phyloP scores from a whole-genome alignment of 1,140 invertebrate genomes.

The Orussus abietinus region DNA sequence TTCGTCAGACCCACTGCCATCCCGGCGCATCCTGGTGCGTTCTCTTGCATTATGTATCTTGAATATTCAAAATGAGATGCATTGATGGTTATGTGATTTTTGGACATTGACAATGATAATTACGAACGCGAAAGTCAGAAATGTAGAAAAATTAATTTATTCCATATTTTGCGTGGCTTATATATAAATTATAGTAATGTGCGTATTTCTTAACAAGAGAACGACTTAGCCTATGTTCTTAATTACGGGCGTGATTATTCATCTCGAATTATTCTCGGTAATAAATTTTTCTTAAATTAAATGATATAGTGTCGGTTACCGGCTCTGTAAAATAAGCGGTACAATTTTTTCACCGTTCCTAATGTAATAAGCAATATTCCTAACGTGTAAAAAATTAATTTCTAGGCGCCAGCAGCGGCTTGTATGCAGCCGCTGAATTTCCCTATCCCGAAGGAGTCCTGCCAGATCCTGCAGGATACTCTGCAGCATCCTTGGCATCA shows the following conservation, averaged over 20 bases:
- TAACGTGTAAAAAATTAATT: no score
- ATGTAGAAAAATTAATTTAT: no score
- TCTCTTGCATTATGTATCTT: slow-evolving; percentile 1
- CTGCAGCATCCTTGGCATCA: slow-evolving; percentile 44
- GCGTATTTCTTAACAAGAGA: no score
- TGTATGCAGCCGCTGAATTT: slow-evolving; percentile 3
- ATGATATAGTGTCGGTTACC: no score
- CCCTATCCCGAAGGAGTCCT: slow-evolving; percentile 1
- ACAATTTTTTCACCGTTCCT: no score
- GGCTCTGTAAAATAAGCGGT: no score
- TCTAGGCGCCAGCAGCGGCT: not conserved
- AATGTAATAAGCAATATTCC: no score
- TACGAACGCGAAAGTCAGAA: not conserved
- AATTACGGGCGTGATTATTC: no score
- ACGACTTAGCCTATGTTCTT: no score
- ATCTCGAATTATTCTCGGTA: slow-evolving; percentile 1
- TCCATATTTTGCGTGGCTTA: no score
- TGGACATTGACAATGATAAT: not conserved
- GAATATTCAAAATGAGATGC: not conserved
- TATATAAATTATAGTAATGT: no score
- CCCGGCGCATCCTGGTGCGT: slow-evolving; percentile 2
- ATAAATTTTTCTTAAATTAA: not conserved
- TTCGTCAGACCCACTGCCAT: slow-evolving; percentile 6
- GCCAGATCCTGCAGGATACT: slow-evolving; percentile 33
- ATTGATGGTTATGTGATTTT: not conserved